These are phyloP conservation scores for Thymelicus sylvestris DNA, from an alignment of 2,888 invertebrate genomes.

Conservation along the genomic window DNA sequence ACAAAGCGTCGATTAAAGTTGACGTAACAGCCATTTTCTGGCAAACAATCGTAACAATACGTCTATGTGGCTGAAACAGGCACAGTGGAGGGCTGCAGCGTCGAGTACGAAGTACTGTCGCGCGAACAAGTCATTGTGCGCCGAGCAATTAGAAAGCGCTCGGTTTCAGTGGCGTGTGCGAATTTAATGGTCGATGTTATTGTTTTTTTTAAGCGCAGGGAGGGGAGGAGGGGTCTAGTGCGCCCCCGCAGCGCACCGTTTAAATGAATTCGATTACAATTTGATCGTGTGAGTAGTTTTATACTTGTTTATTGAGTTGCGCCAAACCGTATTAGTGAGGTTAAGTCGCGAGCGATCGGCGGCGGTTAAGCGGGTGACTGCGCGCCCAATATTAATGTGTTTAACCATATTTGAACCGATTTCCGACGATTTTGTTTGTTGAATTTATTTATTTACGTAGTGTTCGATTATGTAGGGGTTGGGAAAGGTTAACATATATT, in stretches of 20 bases:
- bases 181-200: conserved; percentile 80
- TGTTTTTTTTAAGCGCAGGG: conserved; percentile 66
- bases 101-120: conserved; percentile 47
- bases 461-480: neutral
- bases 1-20: conserved; percentile 17
- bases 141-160: conserved; percentile 69
- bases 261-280: conserved; percentile 49
- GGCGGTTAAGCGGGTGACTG: conserved; percentile 15
- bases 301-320: conserved; percentile 34
- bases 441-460: neutral
- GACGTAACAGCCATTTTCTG: conserved; percentile 28
- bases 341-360: conserved; percentile 13
- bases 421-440: neutral
- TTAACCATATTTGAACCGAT: conserved; percentile 4
- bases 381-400: conserved; percentile 30
- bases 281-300: conserved; percentile 47
- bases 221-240: conserved; percentile 22
- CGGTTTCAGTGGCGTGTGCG: conserved; percentile 70
- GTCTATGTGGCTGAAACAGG: conserved; percentile 41
- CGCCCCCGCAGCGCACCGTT: conserved; percentile 17
- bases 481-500: neutral
- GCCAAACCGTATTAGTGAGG: conserved; percentile 31
- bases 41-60: conserved; percentile 40
- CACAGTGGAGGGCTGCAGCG: conserved; percentile 37
- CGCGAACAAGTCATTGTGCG: conserved; percentile 64